Evolutionary conservation across 2,888 invertebrate genomes (phyloP).

Genomic region (Drosophila limbata): DNA sequence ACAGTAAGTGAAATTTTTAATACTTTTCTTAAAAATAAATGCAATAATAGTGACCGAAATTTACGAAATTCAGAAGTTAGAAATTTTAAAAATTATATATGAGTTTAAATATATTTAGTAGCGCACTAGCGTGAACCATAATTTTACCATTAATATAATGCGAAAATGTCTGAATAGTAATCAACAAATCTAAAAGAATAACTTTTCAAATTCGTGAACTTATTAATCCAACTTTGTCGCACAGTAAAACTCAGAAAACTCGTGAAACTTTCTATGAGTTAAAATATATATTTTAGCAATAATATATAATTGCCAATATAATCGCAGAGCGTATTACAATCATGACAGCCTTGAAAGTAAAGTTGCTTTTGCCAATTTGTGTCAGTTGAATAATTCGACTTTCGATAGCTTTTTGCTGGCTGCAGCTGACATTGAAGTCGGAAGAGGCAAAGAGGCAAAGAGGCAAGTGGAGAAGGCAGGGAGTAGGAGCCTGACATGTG

Average conservation of each 20-base stretch:
- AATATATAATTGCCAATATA: constrained; percentile 45
- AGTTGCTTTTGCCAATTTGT: constrained; percentile 34
- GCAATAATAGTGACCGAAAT: not conserved
- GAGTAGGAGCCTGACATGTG: constrained; percentile 18
- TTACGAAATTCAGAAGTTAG: not conserved
- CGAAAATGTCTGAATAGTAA: not conserved
- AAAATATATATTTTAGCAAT: not conserved
- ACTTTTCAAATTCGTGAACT: not conserved
- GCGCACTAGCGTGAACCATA: too few relatives aligned
- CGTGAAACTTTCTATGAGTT: not conserved
- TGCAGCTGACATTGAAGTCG: constrained; percentile 39
- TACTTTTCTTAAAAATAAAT: not conserved
- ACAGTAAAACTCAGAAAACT: not conserved
- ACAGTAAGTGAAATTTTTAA: not conserved
- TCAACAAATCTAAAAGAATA: too few relatives aligned
- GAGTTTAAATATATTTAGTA: too few relatives aligned
- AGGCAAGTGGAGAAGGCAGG: constrained; percentile 7
- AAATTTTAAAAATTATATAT: too few relatives aligned
- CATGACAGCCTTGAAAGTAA: constrained; percentile 47
- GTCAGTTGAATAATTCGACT: constrained; percentile 23
- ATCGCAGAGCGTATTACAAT: constrained; percentile 30
- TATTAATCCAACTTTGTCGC: not conserved
- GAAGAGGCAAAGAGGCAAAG: constrained; percentile 10
- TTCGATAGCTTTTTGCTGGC: constrained; percentile 13
- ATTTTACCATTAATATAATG: too few relatives aligned